These are phyloP conservation scores for Helostoma temminkii DNA, from an alignment of 2,797 vertebrate species.

Conservation along the genomic window DNA sequence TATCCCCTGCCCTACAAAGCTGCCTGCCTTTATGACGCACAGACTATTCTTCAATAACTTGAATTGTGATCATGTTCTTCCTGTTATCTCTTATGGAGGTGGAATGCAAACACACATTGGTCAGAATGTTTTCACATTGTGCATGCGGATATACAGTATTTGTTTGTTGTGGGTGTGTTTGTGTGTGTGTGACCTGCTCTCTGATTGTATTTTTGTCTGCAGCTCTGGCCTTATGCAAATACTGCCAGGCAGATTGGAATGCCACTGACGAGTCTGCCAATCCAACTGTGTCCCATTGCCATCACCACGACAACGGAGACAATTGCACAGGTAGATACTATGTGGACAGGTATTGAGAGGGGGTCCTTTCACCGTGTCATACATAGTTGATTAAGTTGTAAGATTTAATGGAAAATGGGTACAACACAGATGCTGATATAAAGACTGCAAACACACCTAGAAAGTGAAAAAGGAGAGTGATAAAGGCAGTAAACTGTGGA, in stretches of 20 bases:
- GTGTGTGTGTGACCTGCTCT: not conserved
- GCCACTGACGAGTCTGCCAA: conserved; percentile 70
- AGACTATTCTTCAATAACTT: conserved; percentile 1
- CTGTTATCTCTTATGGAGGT: not conserved
- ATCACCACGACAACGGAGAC: conserved; percentile 77
- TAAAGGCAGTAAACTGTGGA: not conserved
- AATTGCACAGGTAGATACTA: conserved; percentile 87
- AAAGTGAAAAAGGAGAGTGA: not conserved
- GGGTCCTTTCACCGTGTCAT: not conserved
- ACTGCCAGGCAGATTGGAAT: conserved; percentile 81
- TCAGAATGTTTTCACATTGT: conserved; percentile 5
- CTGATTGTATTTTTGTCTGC: conserved; percentile 56
- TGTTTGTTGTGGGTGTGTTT: conserved; percentile 19
- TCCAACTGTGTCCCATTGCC: conserved; percentile 71
- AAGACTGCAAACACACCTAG: conserved; percentile 2
- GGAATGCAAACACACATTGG: conserved; percentile 3
- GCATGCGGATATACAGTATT: not conserved
- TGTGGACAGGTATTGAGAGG: conserved; percentile 7
- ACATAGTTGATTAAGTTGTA: conserved; percentile 29
- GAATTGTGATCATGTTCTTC: not conserved
- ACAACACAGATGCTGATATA: conserved; percentile 5
- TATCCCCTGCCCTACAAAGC: conserved; percentile 20
- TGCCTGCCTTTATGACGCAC: conserved; percentile 36
- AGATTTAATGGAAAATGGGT: conserved; percentile 12
- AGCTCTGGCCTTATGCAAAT: conserved; percentile 84